Evolutionary conservation across 2,797 vertebrate genomes (phyloP).

Genomic region (Rhynchotus rufescens): DNA sequence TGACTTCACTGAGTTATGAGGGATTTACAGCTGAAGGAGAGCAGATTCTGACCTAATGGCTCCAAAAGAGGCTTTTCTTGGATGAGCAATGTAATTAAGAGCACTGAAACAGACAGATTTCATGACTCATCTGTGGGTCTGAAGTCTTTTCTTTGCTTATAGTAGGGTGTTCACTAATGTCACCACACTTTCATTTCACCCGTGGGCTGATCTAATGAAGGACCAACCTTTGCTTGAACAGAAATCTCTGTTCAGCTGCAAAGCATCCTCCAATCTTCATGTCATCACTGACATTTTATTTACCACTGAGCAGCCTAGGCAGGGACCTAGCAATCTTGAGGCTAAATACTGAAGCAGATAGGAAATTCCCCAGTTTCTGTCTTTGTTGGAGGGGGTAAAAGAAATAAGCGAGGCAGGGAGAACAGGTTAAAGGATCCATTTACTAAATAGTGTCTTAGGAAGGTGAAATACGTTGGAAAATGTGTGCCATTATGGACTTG

Average conservation of each 20-base stretch:
- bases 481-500: background rate
- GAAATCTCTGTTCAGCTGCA: background rate
- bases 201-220: slow-evolving; percentile 38
- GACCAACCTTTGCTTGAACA: slow-evolving; percentile 22
- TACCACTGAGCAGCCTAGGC: background rate
- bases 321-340: background rate
- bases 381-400: background rate
- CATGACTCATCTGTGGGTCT: slow-evolving; percentile 65
- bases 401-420: background rate
- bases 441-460: background rate
- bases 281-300: background rate
- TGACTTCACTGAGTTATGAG: slow-evolving; percentile 60
- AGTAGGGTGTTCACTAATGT: slow-evolving; percentile 50
- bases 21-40: slow-evolving; percentile 64
- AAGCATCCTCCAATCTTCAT: background rate
- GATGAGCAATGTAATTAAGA: slow-evolving; percentile 73
- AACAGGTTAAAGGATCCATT: background rate
- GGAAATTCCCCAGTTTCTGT: background rate
- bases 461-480: background rate
- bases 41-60: slow-evolving; percentile 61
- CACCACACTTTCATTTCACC: slow-evolving; percentile 35
- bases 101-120: slow-evolving; percentile 62
- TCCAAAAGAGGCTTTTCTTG: slow-evolving; percentile 60
- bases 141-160: slow-evolving; percentile 53
- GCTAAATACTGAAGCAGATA: background rate